Evolutionary conservation across 2,797 vertebrate genomes (phyloP).

Genomic region (Anguilla pacifica): DNA sequence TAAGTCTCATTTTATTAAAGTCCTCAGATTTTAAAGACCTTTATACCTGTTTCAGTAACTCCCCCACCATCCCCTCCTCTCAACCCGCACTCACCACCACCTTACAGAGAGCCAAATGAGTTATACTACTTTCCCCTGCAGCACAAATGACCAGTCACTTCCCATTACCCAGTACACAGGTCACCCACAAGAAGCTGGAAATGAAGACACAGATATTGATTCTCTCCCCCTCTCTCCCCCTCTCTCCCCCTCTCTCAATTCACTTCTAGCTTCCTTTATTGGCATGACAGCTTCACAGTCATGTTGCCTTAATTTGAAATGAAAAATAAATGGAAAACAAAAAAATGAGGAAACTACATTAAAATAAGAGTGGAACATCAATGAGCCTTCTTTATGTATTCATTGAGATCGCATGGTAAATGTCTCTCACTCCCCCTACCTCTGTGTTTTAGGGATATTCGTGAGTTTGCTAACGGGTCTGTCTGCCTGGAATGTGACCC

Average conservation of each 20-base stretch:
- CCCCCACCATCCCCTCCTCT: neutral
- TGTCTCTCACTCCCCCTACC: conserved; percentile 34
- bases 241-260: conserved; percentile 17
- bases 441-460: conserved; percentile 79
- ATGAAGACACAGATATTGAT: conserved; percentile 14
- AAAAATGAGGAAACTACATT: neutral
- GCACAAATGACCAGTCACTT: neutral
- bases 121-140: neutral
- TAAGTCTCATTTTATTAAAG: neutral
- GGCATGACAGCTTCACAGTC: neutral
- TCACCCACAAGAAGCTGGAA: neutral
- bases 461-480: conserved; percentile 90
- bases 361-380: neutral
- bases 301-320: conserved; percentile 16
- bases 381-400: neutral
- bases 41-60: neutral
- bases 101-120: conserved; percentile 48
- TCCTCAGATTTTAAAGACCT: neutral
- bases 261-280: neutral
- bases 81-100: conserved; percentile 31
- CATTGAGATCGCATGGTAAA: neutral
- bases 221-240: conserved; percentile 22
- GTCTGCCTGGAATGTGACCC: conserved; percentile 91
- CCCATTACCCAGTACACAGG: conserved; percentile 2
- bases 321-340: conserved; percentile 10